phyloP scores from a whole-genome alignment of 2,113 vertebrate genomes.

The Anhinga rufa region DNA sequence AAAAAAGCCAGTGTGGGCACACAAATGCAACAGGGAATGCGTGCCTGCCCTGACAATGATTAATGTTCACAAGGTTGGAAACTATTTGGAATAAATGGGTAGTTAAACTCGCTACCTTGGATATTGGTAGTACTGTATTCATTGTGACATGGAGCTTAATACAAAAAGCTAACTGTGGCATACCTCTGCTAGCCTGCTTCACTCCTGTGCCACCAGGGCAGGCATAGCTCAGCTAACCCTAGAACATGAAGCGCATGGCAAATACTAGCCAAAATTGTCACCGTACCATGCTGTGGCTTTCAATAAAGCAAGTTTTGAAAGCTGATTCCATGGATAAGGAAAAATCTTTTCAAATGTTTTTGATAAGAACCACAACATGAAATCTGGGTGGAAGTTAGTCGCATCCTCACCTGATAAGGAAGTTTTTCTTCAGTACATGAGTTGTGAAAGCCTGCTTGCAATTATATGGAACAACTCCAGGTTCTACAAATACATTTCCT shows the following conservation, averaged over 20 bases:
- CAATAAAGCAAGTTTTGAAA: background rate
- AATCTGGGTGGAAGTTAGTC: constrained; percentile 49
- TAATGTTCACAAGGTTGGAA: background rate
- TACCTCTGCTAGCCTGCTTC: background rate
- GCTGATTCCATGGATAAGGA: background rate
- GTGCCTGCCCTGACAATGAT: background rate
- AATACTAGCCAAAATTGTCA: background rate
- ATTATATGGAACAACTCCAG: constrained; percentile 47
- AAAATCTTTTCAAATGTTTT: constrained; percentile 1
- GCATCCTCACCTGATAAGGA: constrained; percentile 61
- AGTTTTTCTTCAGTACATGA: constrained; percentile 36
- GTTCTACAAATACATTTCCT: constrained; percentile 15
- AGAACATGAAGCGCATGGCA: background rate
- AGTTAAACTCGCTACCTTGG: background rate
- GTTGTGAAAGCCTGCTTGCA: constrained; percentile 59
- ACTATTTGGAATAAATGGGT: background rate
- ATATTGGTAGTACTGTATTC: background rate
- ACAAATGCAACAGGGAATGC: background rate
- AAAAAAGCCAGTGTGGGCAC: background rate
- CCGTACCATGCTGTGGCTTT: background rate
- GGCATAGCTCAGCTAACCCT: background rate
- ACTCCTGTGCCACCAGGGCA: background rate
- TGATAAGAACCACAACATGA: constrained; percentile 9
- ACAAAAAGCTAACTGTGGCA: background rate
- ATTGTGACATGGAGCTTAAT: background rate